Evolutionary conservation across 1,140 invertebrate species (phyloP).

Genomic region (Condylostylus longicornis): DNA sequence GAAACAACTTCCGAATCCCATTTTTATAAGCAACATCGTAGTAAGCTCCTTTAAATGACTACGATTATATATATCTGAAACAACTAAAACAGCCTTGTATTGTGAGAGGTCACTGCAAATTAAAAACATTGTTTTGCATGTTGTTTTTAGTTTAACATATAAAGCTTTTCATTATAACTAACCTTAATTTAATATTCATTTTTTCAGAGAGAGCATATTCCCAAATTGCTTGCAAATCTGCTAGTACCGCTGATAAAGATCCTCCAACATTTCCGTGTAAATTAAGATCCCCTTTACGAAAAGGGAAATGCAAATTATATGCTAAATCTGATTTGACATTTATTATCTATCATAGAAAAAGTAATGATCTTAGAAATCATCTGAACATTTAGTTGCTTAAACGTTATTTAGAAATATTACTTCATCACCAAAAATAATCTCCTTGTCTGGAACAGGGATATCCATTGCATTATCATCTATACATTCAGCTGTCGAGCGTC

Average conservation of each 20-base stretch:
- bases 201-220: constrained; percentile 57
- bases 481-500: constrained; percentile 52
- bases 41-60: constrained; percentile 74
- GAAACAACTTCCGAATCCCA: constrained; percentile 85
- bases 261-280: constrained; percentile 68
- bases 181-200: constrained; percentile 36
- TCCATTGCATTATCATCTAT: constrained; percentile 37
- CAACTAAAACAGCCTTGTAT: constrained; percentile 73
- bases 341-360: constrained; percentile 35
- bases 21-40: constrained; percentile 59
- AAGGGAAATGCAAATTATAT: constrained; percentile 82
- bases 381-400: no score
- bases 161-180: not conserved
- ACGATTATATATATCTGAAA: constrained; percentile 83
- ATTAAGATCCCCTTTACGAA: constrained; percentile 73
- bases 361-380: constrained; percentile 10
- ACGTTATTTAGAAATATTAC: constrained; percentile 11
- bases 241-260: constrained; percentile 64
- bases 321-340: constrained; percentile 52
- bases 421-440: constrained; percentile 46
- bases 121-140: constrained; percentile 41
- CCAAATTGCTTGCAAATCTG: constrained; percentile 81
- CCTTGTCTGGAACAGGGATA: constrained; percentile 45
- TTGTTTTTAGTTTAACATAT: not conserved
- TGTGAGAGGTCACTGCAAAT: constrained; percentile 58